These are phyloP conservation scores for Vimba vimba DNA, from an alignment of 2,113 vertebrate species.

Conservation along the genomic window DNA sequence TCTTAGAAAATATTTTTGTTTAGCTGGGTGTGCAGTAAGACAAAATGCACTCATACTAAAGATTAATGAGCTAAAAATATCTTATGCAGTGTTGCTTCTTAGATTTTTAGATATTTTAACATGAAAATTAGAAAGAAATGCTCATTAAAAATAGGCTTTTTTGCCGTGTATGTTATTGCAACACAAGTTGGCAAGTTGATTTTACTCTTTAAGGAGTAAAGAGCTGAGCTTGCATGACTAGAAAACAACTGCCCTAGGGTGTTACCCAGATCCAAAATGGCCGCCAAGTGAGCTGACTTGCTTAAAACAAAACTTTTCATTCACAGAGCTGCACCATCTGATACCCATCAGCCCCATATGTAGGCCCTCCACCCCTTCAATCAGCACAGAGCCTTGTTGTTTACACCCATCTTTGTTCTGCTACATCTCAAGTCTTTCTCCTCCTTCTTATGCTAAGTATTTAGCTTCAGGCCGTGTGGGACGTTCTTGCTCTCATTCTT, in stretches of 20 bases:
- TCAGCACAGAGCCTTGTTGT: conserved; percentile 47
- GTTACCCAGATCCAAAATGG: conserved; percentile 18
- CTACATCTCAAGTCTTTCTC: conserved; percentile 43
- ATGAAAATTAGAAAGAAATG: not conserved
- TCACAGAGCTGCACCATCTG: conserved; percentile 30
- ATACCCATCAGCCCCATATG: conserved; percentile 42
- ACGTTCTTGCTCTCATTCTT: conserved; percentile 34
- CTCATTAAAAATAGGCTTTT: not conserved
- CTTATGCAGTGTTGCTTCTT: not conserved
- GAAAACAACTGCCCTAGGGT: not conserved
- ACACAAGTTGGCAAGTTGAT: not conserved
- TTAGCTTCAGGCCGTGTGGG: conserved; percentile 35
- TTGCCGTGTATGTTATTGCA: not conserved
- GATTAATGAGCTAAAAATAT: not conserved
- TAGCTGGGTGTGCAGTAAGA: not conserved
- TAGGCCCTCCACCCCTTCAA: conserved; percentile 38
- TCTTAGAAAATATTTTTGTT: no score
- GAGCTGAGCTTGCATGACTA: conserved; percentile 1
- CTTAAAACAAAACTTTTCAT: conserved; percentile 21
- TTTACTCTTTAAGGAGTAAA: not conserved
- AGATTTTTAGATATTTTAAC: not conserved
- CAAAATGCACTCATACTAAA: not conserved
- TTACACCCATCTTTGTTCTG: conserved; percentile 49
- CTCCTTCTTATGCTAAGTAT: conserved; percentile 38
- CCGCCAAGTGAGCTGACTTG: not conserved